Percentiles rank a stretch among this genome's conserved stretches.
These are phyloP conservation scores for Gallinago nigripennis DNA, from an alignment of 2,797 vertebrate species.

Conservation along the genomic window DNA sequence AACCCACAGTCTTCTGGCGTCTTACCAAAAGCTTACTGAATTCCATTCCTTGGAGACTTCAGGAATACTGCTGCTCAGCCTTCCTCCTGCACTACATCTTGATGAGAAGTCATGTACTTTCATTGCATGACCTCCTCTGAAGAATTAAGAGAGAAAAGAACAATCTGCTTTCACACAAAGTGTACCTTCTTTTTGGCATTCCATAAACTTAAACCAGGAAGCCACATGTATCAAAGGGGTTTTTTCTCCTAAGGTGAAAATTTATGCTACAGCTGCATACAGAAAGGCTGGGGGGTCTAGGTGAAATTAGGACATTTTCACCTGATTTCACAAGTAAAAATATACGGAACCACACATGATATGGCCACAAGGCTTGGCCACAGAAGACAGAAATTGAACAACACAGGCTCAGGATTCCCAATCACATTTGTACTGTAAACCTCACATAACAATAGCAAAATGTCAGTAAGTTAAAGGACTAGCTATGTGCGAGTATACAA, in stretches of 20 bases:
- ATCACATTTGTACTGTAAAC: neutral
- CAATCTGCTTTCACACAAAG: neutral
- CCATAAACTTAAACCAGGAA: neutral
- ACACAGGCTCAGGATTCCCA: neutral
- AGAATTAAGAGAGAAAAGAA: neutral
- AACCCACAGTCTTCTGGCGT: neutral
- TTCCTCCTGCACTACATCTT: neutral
- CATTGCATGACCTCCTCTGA: neutral
- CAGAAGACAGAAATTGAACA: neutral
- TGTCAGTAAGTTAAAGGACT: neutral
- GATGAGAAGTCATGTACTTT: neutral
- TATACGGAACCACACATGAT: neutral
- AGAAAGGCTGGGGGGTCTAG: neutral
- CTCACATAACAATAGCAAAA: neutral
- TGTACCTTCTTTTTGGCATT: neutral
- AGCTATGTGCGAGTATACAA: neutral
- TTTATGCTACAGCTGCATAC: neutral
- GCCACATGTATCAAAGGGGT: neutral
- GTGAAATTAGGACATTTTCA: neutral
- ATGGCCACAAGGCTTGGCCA: neutral
- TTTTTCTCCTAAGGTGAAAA: neutral
- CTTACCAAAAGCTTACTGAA: neutral
- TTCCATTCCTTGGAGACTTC: neutral
- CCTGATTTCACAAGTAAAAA: neutral
- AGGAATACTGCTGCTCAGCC: neutral